A percentile compares a stretch with the other conserved stretches of the same genome.
phyloP scores from a whole-genome alignment of 2,113 vertebrate genomes.

The Notarius lentiginosus region DNA sequence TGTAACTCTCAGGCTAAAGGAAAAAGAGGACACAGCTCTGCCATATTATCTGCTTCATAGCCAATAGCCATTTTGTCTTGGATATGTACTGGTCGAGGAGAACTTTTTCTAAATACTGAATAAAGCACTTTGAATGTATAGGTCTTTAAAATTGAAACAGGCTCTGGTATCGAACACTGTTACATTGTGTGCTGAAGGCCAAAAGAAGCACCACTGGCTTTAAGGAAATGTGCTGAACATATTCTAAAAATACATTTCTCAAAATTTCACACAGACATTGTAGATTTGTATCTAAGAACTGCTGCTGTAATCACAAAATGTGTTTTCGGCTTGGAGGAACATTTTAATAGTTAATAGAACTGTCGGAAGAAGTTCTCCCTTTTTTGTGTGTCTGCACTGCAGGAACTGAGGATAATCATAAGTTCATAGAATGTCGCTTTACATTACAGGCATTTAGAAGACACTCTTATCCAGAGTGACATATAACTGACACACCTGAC shows the following conservation, averaged over 20 bases:
- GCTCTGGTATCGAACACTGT: slow-evolving; percentile 24
- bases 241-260: not conserved
- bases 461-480: no score
- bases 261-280: not conserved
- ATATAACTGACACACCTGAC: no score
- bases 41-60: slow-evolving; percentile 42
- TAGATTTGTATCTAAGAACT: not conserved
- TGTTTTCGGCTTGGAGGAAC: no score
- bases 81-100: slow-evolving; percentile 40
- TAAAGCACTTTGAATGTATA: slow-evolving; percentile 45
- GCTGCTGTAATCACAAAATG: not conserved
- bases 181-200: not conserved
- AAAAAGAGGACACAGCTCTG: slow-evolving; percentile 36
- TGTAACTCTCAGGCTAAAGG: slow-evolving; percentile 39
- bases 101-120: slow-evolving; percentile 45
- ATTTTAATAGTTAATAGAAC: no score
- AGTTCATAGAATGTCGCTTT: no score
- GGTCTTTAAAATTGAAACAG: slow-evolving; percentile 34
- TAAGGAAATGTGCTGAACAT: not conserved
- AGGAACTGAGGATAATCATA: no score
- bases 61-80: slow-evolving; percentile 38
- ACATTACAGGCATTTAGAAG: no score
- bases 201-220: not conserved
- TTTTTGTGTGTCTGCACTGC: no score
- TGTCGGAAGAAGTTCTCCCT: no score